Percentiles rank a stretch among this genome's conserved stretches.
phyloP scores from a whole-genome alignment of 2,888 invertebrate species.

The Harmothoe impar region DNA sequence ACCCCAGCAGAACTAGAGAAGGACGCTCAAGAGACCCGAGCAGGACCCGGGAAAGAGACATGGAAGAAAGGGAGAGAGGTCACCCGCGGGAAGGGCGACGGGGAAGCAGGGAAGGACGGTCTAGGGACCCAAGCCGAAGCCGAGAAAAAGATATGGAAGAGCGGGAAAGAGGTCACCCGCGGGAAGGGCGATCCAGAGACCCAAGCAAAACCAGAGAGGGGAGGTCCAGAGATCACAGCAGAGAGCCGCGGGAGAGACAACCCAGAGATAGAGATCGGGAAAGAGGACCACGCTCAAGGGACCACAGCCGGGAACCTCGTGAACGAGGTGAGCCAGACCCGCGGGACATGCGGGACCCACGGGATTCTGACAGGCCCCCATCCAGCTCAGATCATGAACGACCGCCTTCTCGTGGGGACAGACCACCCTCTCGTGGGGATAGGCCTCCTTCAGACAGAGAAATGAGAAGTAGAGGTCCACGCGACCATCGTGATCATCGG shows the following conservation, averaged over 20 bases:
- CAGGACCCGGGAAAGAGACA: conserved; percentile 23
- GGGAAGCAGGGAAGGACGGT: background rate
- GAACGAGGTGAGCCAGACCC: conserved; percentile 40
- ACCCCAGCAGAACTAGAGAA: conserved; percentile 51
- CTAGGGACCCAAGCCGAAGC: conserved; percentile 2
- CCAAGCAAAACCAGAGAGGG: conserved; percentile 19
- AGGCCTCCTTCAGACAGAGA: conserved; percentile 36
- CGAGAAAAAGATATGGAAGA: background rate
- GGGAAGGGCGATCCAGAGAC: conserved; percentile 16
- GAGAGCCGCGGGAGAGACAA: conserved; percentile 3
- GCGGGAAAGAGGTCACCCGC: background rate
- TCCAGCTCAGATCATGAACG: conserved; percentile 34
- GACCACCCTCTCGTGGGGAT: background rate
- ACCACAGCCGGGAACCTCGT: conserved; percentile 3
- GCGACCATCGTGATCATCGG: background rate
- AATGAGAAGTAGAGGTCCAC: conserved; percentile 43
- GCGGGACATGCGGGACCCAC: background rate
- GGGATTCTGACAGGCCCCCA: background rate
- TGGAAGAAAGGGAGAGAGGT: background rate
- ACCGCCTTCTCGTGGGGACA: conserved; percentile 7
- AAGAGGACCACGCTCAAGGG: conserved; percentile 54
- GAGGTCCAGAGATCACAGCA: background rate
- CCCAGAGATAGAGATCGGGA: conserved; percentile 14
- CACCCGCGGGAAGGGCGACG: background rate
- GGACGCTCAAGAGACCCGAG: conserved; percentile 12